phyloP scores from a whole-genome alignment of 2,113 vertebrate genomes.

The Oncorhynchus keta region DNA sequence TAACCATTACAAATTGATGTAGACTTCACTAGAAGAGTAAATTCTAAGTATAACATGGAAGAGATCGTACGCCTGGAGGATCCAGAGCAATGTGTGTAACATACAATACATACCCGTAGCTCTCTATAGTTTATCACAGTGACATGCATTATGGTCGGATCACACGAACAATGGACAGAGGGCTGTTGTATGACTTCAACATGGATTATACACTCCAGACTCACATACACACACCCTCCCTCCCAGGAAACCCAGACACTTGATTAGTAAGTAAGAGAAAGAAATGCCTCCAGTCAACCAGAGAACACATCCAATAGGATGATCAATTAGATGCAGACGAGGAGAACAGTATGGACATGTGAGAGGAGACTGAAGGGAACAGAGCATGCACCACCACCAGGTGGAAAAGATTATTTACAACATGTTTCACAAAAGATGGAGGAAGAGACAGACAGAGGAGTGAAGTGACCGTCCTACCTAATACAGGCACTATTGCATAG shows the following conservation, averaged over 20 bases:
- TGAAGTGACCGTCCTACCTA: constrained; percentile 82
- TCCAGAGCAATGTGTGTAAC: neutral
- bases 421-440: neutral
- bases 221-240: neutral
- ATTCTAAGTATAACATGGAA: too few relatives aligned
- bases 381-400: constrained; percentile 24
- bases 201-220: neutral
- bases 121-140: neutral
- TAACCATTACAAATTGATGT: too few relatives aligned
- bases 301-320: constrained; percentile 4
- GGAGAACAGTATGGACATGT: constrained; percentile 2
- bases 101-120: neutral
- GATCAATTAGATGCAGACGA: neutral
- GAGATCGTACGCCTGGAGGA: too few relatives aligned
- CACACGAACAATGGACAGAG: neutral
- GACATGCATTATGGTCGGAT: neutral
- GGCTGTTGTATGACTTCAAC: neutral
- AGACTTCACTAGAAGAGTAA: too few relatives aligned
- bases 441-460: constrained; percentile 17
- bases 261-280: neutral
- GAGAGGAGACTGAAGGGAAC: constrained; percentile 6
- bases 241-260: neutral
- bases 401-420: neutral
- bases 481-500: constrained; percentile 95
- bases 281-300: neutral